phyloP scores from a whole-genome alignment of 2,888 invertebrate genomes.

The Bruchidius siliquastri region DNA sequence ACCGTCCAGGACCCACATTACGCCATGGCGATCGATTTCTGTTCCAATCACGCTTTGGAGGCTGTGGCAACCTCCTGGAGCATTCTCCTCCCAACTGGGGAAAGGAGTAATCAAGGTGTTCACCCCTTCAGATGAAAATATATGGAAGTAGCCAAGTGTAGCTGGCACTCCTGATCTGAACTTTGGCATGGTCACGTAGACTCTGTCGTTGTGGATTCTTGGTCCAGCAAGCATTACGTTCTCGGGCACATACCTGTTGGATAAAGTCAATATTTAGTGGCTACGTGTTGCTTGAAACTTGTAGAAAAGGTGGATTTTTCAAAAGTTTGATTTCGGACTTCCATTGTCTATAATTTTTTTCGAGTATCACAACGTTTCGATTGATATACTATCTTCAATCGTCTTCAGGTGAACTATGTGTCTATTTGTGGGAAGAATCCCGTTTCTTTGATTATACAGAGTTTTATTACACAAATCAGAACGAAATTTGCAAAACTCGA shows the following conservation, averaged over 20 bases:
- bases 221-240: conserved; percentile 66
- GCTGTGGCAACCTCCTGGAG: conserved; percentile 53
- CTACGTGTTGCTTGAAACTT: neutral
- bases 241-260: conserved; percentile 56
- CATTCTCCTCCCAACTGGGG: conserved; percentile 66
- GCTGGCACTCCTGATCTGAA: conserved; percentile 65
- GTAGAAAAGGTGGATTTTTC: no score
- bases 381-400: no score
- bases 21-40: conserved; percentile 66
- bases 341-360: no score
- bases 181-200: conserved; percentile 65
- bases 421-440: no score
- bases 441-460: no score
- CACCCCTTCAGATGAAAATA: conserved; percentile 42
- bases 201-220: conserved; percentile 61
- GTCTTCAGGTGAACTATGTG: no score
- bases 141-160: conserved; percentile 52
- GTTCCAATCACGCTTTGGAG: conserved; percentile 70
- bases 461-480: no score
- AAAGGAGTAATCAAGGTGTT: conserved; percentile 60
- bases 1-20: conserved; percentile 68
- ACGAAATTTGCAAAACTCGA: no score
- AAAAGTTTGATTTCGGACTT: no score
- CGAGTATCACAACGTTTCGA: no score
- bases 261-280: neutral